Base-by-base conservation (phyloP, 2,888 invertebrate species). In the Petrophora chlorosata region DNA sequence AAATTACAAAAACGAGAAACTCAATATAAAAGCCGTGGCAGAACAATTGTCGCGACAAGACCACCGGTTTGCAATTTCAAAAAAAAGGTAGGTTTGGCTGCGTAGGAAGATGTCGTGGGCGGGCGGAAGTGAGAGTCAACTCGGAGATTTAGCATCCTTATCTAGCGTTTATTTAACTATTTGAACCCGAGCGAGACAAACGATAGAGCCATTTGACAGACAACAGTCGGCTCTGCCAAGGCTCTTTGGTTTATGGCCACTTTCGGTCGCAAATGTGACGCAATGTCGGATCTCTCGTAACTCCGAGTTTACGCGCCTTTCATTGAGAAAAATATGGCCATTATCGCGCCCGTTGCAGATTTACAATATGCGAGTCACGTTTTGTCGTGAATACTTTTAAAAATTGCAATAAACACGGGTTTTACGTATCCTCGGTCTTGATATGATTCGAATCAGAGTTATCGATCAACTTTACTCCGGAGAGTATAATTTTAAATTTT, bases 81-180 rank as follows among this genome's bases (percentile, higher is more conserved):
- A 79, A 48, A 73, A 68, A 63, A 76, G 73, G 77, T 79, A 83
- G 84, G 82, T 78, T 73, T 73, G 62, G 60, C 60, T 64, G 86
- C 86, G 88, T 88, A 76, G 88, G 87, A 74, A 77, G 82, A 78
- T 76, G 73, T 17, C 80, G 88, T 90, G 78, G 90, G 90, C 87
- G 89, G 88, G 81, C 90, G 89, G 90, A 90, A 90, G 89, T 88
- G 86, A 89, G 87, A 89, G 89, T 69, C 76, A 73, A 70, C 68
- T 73, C 70, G 74, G 72, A 67, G 67, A 68, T 72, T 69, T 67
- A 61, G 67, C 71, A 59, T 87, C 88, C 77, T 82, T 80, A 74
- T 89, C 87, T 85, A 81, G 73, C 88, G 47, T 54, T 53, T 59
- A 61, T 12, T 29, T 62, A 66, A 74, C 68, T 59, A 52, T 40